These are phyloP conservation scores for Pinna nobilis DNA, from an alignment of 1,140 invertebrate genomes.

Conservation along the genomic window DNA sequence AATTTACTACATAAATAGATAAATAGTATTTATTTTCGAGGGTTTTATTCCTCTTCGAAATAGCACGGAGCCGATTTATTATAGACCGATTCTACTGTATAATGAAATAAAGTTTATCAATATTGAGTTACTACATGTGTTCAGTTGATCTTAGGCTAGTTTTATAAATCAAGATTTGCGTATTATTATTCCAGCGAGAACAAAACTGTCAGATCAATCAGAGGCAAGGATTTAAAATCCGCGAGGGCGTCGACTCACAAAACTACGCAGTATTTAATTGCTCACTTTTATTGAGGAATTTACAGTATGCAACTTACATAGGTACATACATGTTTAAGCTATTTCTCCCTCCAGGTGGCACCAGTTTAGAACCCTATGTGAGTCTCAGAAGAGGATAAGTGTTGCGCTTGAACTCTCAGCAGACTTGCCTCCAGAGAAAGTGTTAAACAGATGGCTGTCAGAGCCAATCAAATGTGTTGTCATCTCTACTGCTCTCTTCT, in stretches of 20 bases:
- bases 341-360: conserved; percentile 84
- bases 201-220: too few relatives aligned
- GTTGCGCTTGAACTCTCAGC: conserved; percentile 81
- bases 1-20: too few relatives aligned
- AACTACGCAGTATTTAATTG: conserved; percentile 76
- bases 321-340: background rate
- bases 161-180: too few relatives aligned
- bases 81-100: too few relatives aligned
- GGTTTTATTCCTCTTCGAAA: too few relatives aligned
- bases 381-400: conserved; percentile 85
- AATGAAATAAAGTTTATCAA: too few relatives aligned
- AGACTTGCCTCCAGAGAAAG: conserved; percentile 81
- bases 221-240: too few relatives aligned
- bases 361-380: conserved; percentile 84
- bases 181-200: too few relatives aligned
- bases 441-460: conserved; percentile 90
- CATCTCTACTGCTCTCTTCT: conserved; percentile 87
- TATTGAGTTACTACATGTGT: too few relatives aligned
- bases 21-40: too few relatives aligned
- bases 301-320: background rate
- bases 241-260: conserved; percentile 86
- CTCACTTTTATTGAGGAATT: background rate
- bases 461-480: conserved; percentile 93
- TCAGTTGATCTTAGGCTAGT: too few relatives aligned
- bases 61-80: too few relatives aligned